phyloP scores from a whole-genome alignment of 2,888 invertebrate genomes.

The Branchipolynoe longqiensis region DNA sequence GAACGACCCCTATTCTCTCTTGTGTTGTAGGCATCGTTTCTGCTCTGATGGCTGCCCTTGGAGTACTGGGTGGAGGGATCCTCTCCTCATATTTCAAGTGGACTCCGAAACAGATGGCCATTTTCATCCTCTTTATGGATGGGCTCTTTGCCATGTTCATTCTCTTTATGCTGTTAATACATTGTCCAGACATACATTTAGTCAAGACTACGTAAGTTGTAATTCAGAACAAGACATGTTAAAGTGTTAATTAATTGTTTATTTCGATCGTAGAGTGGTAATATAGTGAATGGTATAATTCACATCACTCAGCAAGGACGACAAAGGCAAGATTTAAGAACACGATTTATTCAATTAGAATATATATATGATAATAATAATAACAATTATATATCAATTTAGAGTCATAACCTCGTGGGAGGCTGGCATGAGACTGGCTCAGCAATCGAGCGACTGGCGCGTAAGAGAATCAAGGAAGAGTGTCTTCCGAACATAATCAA shows the following conservation, averaged over 20 bases:
- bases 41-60: conserved; percentile 64
- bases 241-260: not conserved
- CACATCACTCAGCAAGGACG: too few relatives aligned
- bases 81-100: conserved; percentile 63
- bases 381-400: too few relatives aligned
- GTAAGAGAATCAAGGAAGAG: too few relatives aligned
- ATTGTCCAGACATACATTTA: conserved; percentile 58
- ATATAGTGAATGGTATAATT: too few relatives aligned
- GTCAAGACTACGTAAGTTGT: conserved; percentile 18
- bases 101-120: conserved; percentile 61
- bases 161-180: conserved; percentile 61
- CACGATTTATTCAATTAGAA: too few relatives aligned
- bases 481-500: too few relatives aligned
- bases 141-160: conserved; percentile 49
- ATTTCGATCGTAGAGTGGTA: too few relatives aligned
- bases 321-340: too few relatives aligned
- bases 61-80: conserved; percentile 65
- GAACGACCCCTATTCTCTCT: not conserved
- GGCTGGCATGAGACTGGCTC: too few relatives aligned
- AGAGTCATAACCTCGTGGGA: too few relatives aligned
- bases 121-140: conserved; percentile 58
- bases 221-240: not conserved
- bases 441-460: too few relatives aligned
- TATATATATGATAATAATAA: too few relatives aligned
- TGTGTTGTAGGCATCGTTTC: not conserved